phyloP scores from a whole-genome alignment of 2,888 invertebrate genomes.

The Pristionchus maxplancki region DNA sequence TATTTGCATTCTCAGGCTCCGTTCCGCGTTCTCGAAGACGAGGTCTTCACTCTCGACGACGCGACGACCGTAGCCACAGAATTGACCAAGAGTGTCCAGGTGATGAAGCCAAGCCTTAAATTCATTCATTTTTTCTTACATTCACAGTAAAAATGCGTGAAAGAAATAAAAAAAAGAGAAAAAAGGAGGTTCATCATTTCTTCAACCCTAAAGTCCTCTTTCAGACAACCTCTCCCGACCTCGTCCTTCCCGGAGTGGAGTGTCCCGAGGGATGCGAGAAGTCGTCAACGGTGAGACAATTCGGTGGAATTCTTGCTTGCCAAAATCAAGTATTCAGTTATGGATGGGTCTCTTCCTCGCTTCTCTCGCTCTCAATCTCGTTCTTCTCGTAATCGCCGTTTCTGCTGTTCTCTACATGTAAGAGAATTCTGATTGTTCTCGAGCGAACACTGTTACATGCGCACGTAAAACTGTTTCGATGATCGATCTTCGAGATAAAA shows the following conservation, averaged over 20 bases:
- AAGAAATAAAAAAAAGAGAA: too few species aligned
- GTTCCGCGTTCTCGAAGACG: conserved; percentile 1
- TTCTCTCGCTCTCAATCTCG: conserved; percentile 46
- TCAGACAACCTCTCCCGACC: background rate
- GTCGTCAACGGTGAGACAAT: background rate
- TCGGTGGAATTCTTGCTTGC: too few species aligned
- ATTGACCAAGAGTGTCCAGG: conserved; percentile 16
- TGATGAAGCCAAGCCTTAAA: too few species aligned
- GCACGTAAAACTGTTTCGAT: too few species aligned
- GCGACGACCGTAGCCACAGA: background rate
- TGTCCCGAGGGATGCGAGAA: conserved; percentile 41
- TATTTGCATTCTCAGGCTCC: too few species aligned
- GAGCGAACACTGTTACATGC: too few species aligned
- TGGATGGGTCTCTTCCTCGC: conserved; percentile 48
- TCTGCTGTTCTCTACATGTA: conserved; percentile 13
- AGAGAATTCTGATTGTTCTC: background rate
- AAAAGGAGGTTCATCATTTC: too few species aligned
- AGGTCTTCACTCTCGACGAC: background rate
- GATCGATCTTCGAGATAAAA: too few species aligned
- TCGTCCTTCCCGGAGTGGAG: background rate
- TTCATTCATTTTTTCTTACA: too few species aligned
- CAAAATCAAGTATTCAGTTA: background rate
- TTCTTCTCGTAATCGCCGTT: background rate
- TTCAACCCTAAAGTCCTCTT: background rate
- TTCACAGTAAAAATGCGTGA: too few species aligned